Percentiles rank a stretch among this genome's conserved stretches.
Conservation (phyloP, 2,113 vertebrate species). For the Machaerirhynchus nigripectus region DNA sequence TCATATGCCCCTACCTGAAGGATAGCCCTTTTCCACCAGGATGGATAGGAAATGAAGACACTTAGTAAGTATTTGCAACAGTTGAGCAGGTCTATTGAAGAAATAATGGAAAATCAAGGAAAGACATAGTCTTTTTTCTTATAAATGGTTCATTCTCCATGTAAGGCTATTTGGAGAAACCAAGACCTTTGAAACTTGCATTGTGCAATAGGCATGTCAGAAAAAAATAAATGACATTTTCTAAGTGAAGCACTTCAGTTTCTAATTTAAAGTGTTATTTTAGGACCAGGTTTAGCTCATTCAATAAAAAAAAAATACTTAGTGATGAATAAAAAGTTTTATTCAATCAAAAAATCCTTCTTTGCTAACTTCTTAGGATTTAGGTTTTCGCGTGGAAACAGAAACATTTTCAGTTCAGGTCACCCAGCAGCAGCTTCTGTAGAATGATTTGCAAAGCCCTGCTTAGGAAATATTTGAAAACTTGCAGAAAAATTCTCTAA, state of each 20-base stretch:
- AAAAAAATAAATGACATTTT: not conserved
- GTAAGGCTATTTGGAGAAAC: not conserved
- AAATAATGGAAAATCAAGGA: not conserved
- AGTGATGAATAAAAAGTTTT: not conserved
- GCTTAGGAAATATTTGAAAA: not conserved
- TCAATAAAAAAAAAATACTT: not conserved
- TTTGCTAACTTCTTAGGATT: not conserved
- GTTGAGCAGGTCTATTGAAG: not conserved
- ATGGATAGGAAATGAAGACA: not conserved
- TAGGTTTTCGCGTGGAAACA: not conserved
- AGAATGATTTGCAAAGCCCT: not conserved
- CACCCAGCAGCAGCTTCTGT: not conserved
- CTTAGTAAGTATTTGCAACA: not conserved
- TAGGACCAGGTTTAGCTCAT: not conserved
- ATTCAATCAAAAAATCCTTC: not conserved
- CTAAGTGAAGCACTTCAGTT: not conserved
- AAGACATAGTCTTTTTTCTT: not conserved
- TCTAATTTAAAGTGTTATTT: not conserved
- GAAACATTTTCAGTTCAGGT: not conserved
- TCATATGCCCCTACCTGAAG: accelerated
- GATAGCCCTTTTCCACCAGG: not conserved
- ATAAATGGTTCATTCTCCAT: not conserved
- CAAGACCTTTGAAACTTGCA: not conserved
- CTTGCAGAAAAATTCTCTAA: not conserved
- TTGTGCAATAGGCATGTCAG: not conserved